Percentiles rank a stretch among this genome's conserved stretches.
phyloP scores from a whole-genome alignment of 2,888 invertebrate genomes.

The Stegophylla sp. region DNA sequence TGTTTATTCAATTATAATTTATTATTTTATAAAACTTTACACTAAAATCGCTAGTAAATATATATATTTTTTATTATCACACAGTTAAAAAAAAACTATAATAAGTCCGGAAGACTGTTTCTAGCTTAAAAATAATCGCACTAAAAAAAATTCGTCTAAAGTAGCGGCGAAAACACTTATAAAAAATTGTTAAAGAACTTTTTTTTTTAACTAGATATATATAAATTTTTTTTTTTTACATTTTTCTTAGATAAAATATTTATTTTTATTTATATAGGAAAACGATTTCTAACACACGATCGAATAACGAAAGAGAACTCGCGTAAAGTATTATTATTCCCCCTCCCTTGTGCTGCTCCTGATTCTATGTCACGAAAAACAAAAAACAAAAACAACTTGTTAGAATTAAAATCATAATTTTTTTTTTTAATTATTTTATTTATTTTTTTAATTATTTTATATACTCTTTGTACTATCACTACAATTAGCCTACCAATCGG shows the following conservation, averaged over 20 bases:
- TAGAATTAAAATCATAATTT: slow-evolving; percentile 32
- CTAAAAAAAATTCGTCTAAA: slow-evolving; percentile 26
- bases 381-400: slow-evolving; percentile 32
- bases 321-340: slow-evolving; percentile 17
- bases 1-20: too few species aligned
- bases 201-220: slow-evolving; percentile 7
- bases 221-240: too few species aligned
- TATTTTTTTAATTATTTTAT: slow-evolving; percentile 12
- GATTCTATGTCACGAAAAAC: slow-evolving; percentile 5
- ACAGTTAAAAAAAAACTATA: slow-evolving; percentile 45
- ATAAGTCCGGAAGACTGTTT: slow-evolving; percentile 54
- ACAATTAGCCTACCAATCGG: slow-evolving; percentile 50
- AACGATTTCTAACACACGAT: slow-evolving; percentile 21
- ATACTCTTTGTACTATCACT: slow-evolving; percentile 56
- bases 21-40: slow-evolving; percentile 9
- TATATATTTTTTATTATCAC: slow-evolving; percentile 56
- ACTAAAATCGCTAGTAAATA: slow-evolving; percentile 34
- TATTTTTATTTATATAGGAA: slow-evolving; percentile 31
- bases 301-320: slow-evolving; percentile 31
- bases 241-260: slow-evolving; percentile 11
- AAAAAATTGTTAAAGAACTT: slow-evolving; percentile 29
- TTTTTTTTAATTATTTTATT: background rate
- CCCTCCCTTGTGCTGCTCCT: slow-evolving; percentile 51
- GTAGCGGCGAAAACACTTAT: slow-evolving; percentile 38
- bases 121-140: slow-evolving; percentile 38